Conservation (phyloP, 2,888 invertebrate species). For the Hybos culiciformis region DNA sequence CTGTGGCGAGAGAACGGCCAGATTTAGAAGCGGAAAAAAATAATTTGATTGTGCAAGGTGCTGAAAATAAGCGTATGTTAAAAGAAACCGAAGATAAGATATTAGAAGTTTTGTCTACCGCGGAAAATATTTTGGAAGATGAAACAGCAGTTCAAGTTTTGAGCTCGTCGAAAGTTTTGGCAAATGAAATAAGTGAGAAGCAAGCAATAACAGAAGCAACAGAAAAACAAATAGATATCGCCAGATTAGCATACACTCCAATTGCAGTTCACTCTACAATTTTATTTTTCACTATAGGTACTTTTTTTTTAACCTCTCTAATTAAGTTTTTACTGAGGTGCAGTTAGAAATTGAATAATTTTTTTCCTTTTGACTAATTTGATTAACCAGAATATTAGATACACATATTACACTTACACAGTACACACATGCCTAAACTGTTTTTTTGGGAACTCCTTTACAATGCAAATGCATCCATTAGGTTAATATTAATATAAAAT, state of each 20-base stretch:
- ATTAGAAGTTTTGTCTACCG: slow-evolving; percentile 56
- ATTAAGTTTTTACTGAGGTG: too few relatives aligned
- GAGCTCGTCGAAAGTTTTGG: slow-evolving; percentile 76
- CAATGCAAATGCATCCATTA: too few relatives aligned
- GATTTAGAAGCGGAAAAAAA: slow-evolving; percentile 86
- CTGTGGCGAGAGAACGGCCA: slow-evolving; percentile 82
- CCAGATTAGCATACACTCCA: slow-evolving; percentile 74
- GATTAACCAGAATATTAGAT: too few relatives aligned
- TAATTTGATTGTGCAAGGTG: slow-evolving; percentile 73
- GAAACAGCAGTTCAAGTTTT: slow-evolving; percentile 80
- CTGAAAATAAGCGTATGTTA: slow-evolving; percentile 64
- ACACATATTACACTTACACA: too few relatives aligned
- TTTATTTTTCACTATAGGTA: slow-evolving; percentile 81
- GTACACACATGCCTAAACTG: too few relatives aligned
- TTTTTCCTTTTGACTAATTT: too few relatives aligned
- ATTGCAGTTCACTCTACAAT: slow-evolving; percentile 82
- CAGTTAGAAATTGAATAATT: too few relatives aligned
- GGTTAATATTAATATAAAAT: too few relatives aligned
- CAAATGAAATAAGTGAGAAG: slow-evolving; percentile 84
- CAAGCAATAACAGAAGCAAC: slow-evolving; percentile 81
- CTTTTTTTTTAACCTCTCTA: too few relatives aligned
- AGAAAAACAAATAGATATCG: slow-evolving; percentile 76
- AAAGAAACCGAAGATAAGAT: slow-evolving; percentile 90
- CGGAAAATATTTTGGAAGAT: slow-evolving; percentile 76
- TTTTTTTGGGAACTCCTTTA: too few relatives aligned